These are phyloP conservation scores for Xylota segnis DNA, from an alignment of 2,888 invertebrate genomes.

Conservation along the genomic window DNA sequence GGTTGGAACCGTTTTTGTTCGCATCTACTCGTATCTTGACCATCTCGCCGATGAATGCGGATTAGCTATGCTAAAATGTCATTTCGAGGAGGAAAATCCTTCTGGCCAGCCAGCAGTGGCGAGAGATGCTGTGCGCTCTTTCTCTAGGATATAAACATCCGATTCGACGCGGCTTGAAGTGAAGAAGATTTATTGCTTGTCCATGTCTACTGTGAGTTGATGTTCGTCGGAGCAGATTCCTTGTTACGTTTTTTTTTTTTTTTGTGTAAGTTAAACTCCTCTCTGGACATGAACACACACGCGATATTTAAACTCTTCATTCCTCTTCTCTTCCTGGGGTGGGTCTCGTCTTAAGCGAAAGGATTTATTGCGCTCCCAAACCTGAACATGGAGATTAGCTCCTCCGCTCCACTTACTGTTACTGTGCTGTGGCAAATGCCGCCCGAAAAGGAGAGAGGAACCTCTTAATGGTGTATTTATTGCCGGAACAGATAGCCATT, in stretches of 20 bases:
- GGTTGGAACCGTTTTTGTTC: slow-evolving; percentile 45
- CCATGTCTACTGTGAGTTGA: slow-evolving; percentile 74
- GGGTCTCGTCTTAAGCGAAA: slow-evolving; percentile 73
- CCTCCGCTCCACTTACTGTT: slow-evolving; percentile 66
- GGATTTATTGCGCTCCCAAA: slow-evolving; percentile 74
- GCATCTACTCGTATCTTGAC: slow-evolving; percentile 27
- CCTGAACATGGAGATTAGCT: slow-evolving; percentile 76
- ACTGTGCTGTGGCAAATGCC: slow-evolving; percentile 8
- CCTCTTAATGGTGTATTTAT: slow-evolving; percentile 77
- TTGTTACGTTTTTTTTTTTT: slow-evolving; percentile 22
- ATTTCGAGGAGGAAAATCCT: slow-evolving; percentile 60
- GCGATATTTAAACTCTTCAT: slow-evolving; percentile 70
- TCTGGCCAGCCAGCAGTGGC: slow-evolving; percentile 33
- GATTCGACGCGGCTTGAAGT: slow-evolving; percentile 76
- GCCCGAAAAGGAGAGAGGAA: slow-evolving; percentile 45
- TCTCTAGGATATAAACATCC: slow-evolving; percentile 76
- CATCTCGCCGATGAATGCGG: slow-evolving; percentile 49
- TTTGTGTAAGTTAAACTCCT: slow-evolving; percentile 37
- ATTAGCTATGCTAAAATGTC: slow-evolving; percentile 71
- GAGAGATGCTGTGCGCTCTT: slow-evolving; percentile 62
- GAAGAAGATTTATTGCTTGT: slow-evolving; percentile 76
- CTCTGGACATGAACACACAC: slow-evolving; percentile 72
- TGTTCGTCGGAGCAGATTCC: slow-evolving; percentile 67
- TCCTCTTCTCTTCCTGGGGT: slow-evolving; percentile 43
- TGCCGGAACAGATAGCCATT: slow-evolving; percentile 77